Evolutionary conservation across 2,797 vertebrate species (phyloP).

Genomic region (Pseudochirops cupreus): DNA sequence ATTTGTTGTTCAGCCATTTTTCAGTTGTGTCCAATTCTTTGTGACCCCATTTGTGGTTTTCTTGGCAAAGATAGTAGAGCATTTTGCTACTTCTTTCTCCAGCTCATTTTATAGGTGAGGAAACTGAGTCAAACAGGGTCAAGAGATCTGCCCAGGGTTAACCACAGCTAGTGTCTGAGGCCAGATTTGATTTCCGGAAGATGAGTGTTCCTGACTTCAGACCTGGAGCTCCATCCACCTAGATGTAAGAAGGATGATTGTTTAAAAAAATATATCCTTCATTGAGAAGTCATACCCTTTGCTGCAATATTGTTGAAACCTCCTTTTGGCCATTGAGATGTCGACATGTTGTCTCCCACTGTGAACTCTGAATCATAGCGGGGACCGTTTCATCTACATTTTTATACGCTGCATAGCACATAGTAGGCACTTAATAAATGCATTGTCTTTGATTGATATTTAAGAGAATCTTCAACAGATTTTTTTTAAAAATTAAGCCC

Average conservation of each 20-base stretch:
- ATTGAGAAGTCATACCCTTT: not conserved
- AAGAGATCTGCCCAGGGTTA: not conserved
- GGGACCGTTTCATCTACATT: not conserved
- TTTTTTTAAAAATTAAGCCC: slow-evolving; percentile 24
- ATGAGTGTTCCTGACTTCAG: too few relatives aligned
- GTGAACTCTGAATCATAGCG: not conserved
- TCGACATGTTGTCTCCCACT: not conserved
- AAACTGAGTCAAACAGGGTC: not conserved
- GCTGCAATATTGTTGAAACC: not conserved
- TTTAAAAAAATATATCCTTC: too few relatives aligned
- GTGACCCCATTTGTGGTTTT: not conserved
- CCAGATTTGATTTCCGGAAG: too few relatives aligned
- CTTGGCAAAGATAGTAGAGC: not conserved
- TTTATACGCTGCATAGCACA: not conserved
- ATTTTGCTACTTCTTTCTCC: not conserved
- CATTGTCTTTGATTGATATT: not conserved
- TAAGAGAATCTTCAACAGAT: not conserved
- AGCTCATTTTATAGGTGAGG: not conserved
- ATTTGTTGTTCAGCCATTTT: not conserved
- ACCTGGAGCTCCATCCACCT: too few relatives aligned
- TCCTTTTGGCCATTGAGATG: not conserved
- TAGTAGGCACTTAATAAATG: not conserved
- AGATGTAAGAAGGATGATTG: too few relatives aligned
- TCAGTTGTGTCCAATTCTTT: too few relatives aligned
- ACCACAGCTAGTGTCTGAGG: not conserved